Conservation (phyloP, 92 coral and sea anemone genomes). For the Porites evermanni region DNA sequence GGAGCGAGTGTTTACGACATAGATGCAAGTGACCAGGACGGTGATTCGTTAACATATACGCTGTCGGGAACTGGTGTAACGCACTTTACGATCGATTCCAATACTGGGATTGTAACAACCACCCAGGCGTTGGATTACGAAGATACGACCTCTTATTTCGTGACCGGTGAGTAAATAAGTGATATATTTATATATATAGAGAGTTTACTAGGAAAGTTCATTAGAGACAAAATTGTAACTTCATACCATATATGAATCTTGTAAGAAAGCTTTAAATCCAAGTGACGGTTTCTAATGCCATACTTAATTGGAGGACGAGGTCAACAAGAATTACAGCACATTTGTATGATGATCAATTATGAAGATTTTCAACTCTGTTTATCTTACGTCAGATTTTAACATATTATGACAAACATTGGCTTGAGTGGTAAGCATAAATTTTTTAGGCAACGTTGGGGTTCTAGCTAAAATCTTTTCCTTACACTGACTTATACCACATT, state of each 20-base stretch:
- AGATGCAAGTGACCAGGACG: slow-evolving; percentile 71
- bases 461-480: no score
- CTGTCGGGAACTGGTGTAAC: slow-evolving; percentile 64
- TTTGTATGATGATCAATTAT: no score
- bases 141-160: slow-evolving; percentile 42
- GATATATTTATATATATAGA: not conserved
- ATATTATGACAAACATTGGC: no score
- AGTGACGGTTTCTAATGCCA: no score
- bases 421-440: no score
- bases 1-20: slow-evolving; percentile 73
- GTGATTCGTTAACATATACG: slow-evolving; percentile 67
- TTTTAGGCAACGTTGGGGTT: no score
- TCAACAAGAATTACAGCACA: no score
- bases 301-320: no score
- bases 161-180: slow-evolving; percentile 53
- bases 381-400: no score
- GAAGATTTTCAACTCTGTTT: no score
- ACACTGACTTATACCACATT: no score
- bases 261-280: no score
- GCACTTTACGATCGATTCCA: slow-evolving; percentile 58
- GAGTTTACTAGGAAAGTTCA: not conserved
- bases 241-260: not conserved
- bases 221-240: not conserved
- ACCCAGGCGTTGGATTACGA: slow-evolving; percentile 55
- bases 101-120: slow-evolving; percentile 60